Evolutionary conservation across 2,888 invertebrate species (phyloP), one percentile per base, ranked within the genome.

Genomic region (Drosophila tanythrix): DNA sequence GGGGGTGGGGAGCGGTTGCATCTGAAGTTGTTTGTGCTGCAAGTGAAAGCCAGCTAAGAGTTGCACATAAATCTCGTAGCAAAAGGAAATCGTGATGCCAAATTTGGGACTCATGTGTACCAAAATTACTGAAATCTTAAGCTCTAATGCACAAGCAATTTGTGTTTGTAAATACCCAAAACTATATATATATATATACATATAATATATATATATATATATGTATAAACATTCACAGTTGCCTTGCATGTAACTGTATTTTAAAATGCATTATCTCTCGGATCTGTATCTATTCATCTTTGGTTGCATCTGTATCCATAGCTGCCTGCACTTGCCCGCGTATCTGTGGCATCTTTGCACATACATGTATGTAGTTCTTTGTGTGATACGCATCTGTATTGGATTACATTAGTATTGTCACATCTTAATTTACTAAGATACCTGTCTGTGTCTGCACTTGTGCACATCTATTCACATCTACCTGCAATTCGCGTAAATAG

Each of bases 1-100:
- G 13, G 15, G 31, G 2, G 18, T 1, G 15, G 18, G 3, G 3
- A 2, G 35, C 1, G 3, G 4, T n/a, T 38, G 27, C 13, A 21
- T 15, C 15, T 25, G 56, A 3, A 56, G 38, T 35, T 25, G 38
- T 15, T 31, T 40, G 27, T 33, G 48, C 48, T 68, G 67, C 67
- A 67, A 66, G 50, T 66, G 67, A 68, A 40, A 67, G 68, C 67
- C 50, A 33, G 38, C 27, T 21, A 27, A 50, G 67, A 48, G 67
- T 48, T n/a, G 55, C 67, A 67, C 68, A 68, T 68, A 68, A 68
- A 68, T 68, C 50, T 67, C 11, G 38, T 50, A 6, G 48, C 25
- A 27, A 55, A 33, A 25, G 38, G 27, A 36, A 62, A 56, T 43
- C 55, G 58, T 50, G 58, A 48, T 55, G 67, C 50, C 55, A 35